phyloP scores from a whole-genome alignment of 2,888 invertebrate genomes.

The Drosophila leonis region DNA sequence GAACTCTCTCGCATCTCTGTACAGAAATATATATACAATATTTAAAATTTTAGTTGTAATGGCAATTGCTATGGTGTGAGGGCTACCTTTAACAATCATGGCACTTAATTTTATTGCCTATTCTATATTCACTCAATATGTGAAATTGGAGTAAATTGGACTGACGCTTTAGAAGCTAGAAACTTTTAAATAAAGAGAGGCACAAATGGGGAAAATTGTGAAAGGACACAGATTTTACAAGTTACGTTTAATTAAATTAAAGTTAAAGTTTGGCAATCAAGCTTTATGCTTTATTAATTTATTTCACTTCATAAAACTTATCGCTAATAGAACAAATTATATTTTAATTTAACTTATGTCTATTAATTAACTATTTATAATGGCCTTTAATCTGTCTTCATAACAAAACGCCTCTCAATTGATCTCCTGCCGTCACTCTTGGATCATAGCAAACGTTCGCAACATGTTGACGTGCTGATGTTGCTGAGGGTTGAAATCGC shows the following conservation, averaged over 20 bases:
- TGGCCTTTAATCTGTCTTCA: neutral
- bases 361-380: neutral
- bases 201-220: too few species aligned
- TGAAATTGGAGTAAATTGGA: too few species aligned
- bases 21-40: neutral
- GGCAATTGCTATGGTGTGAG: neutral
- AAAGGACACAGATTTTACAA: neutral
- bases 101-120: neutral
- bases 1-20: neutral
- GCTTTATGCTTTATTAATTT: neutral
- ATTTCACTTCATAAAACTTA: too few species aligned
- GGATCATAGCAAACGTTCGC: constrained; percentile 20
- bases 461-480: constrained; percentile 8
- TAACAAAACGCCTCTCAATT: neutral
- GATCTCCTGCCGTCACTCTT: constrained; percentile 10
- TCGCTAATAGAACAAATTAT: too few species aligned
- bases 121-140: too few species aligned
- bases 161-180: too few species aligned
- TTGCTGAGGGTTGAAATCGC: constrained; percentile 22
- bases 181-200: too few species aligned
- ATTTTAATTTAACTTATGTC: too few species aligned
- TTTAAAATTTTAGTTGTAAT: neutral
- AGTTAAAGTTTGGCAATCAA: too few species aligned
- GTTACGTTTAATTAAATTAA: neutral
- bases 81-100: neutral